These are phyloP conservation scores for Diabrotica undecimpunctata DNA, from an alignment of 1,140 invertebrate species.

Conservation along the genomic window DNA sequence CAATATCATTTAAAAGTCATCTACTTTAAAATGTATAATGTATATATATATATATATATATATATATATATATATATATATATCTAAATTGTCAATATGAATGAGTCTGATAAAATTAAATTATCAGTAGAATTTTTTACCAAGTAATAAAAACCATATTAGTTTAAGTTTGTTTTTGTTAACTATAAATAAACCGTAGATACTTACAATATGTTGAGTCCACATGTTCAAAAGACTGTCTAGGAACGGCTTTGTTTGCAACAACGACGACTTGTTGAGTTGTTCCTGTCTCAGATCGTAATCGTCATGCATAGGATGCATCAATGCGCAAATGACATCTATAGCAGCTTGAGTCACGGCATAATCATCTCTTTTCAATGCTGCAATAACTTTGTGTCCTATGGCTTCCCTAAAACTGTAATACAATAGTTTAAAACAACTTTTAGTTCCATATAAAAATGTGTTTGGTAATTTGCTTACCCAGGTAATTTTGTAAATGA, in stretches of 20 bases:
- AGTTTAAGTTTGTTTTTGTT: no score
- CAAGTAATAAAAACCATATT: no score
- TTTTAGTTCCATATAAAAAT: no score
- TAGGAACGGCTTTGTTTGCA: constrained; percentile 89
- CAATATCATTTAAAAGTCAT: no score
- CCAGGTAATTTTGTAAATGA: constrained; percentile 88
- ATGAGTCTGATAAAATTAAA: no score
- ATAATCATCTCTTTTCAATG: constrained; percentile 83
- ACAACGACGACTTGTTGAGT: constrained; percentile 92
- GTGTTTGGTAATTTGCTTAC: constrained; percentile 49
- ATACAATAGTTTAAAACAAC: no score
- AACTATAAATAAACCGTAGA: not conserved
- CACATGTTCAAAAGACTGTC: constrained; percentile 94
- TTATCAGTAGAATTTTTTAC: no score
- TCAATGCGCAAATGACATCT: constrained; percentile 95
- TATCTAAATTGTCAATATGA: no score
- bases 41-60: no score
- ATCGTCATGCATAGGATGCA: constrained; percentile 99
- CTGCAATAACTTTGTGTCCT: constrained; percentile 85
- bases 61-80: no score
- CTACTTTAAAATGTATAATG: no score
- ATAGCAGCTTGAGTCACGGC: constrained; percentile 93
- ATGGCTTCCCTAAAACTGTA: constrained; percentile 84
- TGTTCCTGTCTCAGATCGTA: constrained; percentile 95
- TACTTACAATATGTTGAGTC: constrained; percentile 86